Base-by-base conservation (phyloP, 2,113 vertebrate genomes). In the Colistium nudipinnis region DNA sequence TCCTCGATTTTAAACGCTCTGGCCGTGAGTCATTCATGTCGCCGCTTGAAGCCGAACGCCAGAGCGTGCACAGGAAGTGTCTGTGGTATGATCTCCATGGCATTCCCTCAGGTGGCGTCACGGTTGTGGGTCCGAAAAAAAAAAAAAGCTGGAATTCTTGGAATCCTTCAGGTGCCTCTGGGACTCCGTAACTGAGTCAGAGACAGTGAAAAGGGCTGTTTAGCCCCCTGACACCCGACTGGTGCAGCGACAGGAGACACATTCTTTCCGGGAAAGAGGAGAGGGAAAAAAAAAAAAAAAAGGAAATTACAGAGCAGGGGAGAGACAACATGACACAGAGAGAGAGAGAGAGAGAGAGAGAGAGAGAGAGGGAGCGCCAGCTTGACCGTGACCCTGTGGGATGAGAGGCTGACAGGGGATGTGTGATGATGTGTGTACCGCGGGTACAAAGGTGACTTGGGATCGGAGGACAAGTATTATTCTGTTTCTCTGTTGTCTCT, bases 221-320 rank as follows among this genome's bases (percentile, higher is more conserved):
- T 77, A 70, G 65, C 74, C 79, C 78, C 68, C 69, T 78, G 74
- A 89, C 81, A 74, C 73, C n/a, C 75, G 81, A 84, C 82, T 82
- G 63, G 80, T 66, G 76, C 68, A 87, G 79, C 79, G 72, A 81
- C 78, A 74, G 87, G 88, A 90, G 88, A 82, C 81, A 22, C 89
- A 89, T 92, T 90, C 87, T 87, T 92, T 90, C 86, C 68, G 55
- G 87, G 84, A 90, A 89, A 80, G 78, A 90, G 67, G 78, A 87
- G 85, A 82, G 81, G 69, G 7, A 62, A 70, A 82, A 69, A 71
- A 70, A 38, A 12, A 38, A 38, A 38, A 47, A 47, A 24, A 19
- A 82, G 84, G 86, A 90, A 92, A 92, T 92, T 91, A 92, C 90
- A 91, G 90, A 90, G 86, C 80, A 90, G 82, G 67, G 55, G 71